These are phyloP conservation scores for Hesperophylax magnus DNA, from an alignment of 1,140 invertebrate genomes.

Conservation along the genomic window DNA sequence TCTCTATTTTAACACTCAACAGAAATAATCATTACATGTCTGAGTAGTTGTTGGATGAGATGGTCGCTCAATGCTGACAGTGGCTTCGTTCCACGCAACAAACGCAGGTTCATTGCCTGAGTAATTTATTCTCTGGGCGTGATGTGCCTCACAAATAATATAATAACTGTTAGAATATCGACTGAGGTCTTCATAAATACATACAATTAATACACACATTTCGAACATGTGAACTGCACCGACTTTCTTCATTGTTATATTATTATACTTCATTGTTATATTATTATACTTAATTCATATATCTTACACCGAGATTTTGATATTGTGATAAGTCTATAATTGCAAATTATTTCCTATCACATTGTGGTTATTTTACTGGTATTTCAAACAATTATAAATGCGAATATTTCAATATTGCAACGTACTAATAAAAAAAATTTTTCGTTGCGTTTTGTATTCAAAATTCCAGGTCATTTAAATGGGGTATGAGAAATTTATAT, in stretches of 20 bases:
- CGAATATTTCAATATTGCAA: no score
- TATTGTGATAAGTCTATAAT: no score
- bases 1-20: no score
- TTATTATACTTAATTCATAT: not conserved
- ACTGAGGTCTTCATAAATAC: not conserved
- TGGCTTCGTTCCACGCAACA: not conserved
- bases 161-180: constrained; percentile 2
- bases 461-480: no score
- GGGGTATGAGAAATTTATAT: no score
- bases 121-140: constrained; percentile 14
- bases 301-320: no score
- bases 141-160: not conserved
- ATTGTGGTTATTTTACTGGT: no score
- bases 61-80: not conserved
- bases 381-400: no score
- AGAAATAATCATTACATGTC: no score
- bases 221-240: constrained; percentile 7
- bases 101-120: constrained; percentile 25
- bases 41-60: not conserved
- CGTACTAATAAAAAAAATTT: no score
- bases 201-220: not conserved
- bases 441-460: no score
- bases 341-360: no score
- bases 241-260: constrained; percentile 24
- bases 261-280: not conserved